Evolutionary conservation across 2,888 invertebrate genomes (phyloP), one percentile per base, ranked within the genome.

Genomic region (Hipparchia semele): DNA sequence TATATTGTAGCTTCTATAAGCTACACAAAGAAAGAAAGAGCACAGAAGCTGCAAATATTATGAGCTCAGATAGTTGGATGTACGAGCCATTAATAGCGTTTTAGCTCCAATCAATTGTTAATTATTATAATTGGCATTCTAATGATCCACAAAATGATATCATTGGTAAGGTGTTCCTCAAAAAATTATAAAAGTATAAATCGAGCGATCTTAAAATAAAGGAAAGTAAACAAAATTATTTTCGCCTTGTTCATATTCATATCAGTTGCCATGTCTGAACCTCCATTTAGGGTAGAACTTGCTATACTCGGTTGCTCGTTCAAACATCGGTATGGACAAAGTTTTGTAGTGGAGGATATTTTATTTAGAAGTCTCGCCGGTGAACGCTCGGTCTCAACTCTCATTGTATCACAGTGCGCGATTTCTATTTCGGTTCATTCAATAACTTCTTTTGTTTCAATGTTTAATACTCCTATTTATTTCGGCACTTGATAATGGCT

Each of bases 331-430:
- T 84, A 84, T 70, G 78, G 79, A 74, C 79, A 85, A 91, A 91
- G 89, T 87, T 91, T 90, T 83, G 81, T 86, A 88, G 89, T 88
- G 86, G 84, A 76, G 84, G 86, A 87, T 89, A 89, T 90, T 90
- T 89, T 88, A 87, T 88, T 87, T 86, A 80, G 78, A 82, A 86
- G 90, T 85, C 90, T 84, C 87, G 91, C 84, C 91, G 92, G 92
- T 91, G 92, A 93, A 92, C 77, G 91, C 79, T 87, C 91, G 84
- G 66, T 84, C 65, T 3, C 65, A 13, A 9, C 46, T 45, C 82
- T 79, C 70, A 61, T 74, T 72, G 74, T 74, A 71, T 72, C 74
- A 68, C 70, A 72, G 71, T 70, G 73, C 75, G 75, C 56, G 70
- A 75, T 74, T 74, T 74, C 74, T 76, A 76, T 76, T 72, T 74